Base-by-base conservation (phyloP, 2,888 invertebrate genomes). In the Cataglyphis rosenhaueri region DNA sequence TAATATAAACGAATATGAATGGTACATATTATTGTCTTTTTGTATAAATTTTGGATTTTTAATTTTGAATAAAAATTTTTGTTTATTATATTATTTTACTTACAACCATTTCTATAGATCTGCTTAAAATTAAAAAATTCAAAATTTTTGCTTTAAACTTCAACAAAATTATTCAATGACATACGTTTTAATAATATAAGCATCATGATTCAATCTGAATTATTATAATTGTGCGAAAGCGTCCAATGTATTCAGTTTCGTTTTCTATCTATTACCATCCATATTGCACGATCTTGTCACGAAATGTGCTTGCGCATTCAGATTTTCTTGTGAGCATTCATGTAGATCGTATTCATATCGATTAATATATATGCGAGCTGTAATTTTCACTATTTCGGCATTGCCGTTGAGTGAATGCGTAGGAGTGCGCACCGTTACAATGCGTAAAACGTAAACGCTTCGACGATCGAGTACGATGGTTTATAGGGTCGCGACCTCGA, bases 361-460 rank as follows among this genome's bases (percentile, higher is more conserved):
- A 88, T 88, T 88, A 89, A 89, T 89, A 89, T 86, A 88, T 89
- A 89, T 86, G 88, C 85, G 44, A 76, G 73, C 66, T 74, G 70
- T 75, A 83, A 85, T 88, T 84, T 89, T 87, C 83, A 79, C 81
- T 84, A 87, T 85, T 84, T 84, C 81, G 76, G 81, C 66, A 78
- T 66, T 78, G 87, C 84, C 83, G 88, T 90, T 90, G 86, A 85
- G 73, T 84, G 70, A 75, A 64, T 66, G 75, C 85, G 84, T 83
- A 66, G 81, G 87, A 81, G 82, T 62, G 83, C 87, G 83, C 87
- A 90, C 90, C 90, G 91, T 91, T 91, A 90, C 83, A 76, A 82
- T 70, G 84, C 86, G 88, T 88, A 84, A 90, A 88, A 85, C 83
- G 81, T 78, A 84, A 62, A 88, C 84, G 86, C 85, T 85, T 81